phyloP scores from a whole-genome alignment of 1,140 invertebrate species.

The Berghia stephanieae region DNA sequence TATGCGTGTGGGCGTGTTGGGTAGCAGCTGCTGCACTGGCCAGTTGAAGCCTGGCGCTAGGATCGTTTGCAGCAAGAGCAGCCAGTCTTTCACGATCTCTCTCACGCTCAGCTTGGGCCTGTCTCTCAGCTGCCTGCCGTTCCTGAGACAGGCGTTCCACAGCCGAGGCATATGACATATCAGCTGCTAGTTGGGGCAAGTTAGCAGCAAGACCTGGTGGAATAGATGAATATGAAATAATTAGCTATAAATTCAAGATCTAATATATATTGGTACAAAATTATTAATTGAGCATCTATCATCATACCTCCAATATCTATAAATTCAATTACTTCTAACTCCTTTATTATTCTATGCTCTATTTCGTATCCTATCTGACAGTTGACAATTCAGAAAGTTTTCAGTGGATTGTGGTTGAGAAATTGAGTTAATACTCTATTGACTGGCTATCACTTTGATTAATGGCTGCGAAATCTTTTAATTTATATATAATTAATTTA shows the following conservation, averaged over 20 bases:
- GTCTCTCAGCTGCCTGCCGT: constrained; percentile 73
- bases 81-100: constrained; percentile 78
- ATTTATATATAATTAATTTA: neutral
- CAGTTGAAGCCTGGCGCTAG: constrained; percentile 67
- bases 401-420: too few species aligned
- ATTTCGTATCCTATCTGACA: too few species aligned
- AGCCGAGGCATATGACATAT: constrained; percentile 42
- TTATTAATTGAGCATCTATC: too few species aligned
- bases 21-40: constrained; percentile 67
- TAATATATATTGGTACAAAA: too few species aligned
- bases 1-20: constrained; percentile 84
- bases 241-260: too few species aligned
- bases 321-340: neutral
- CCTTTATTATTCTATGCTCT: too few species aligned
- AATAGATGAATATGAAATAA: neutral
- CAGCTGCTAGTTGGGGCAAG: constrained; percentile 38
- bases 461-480: too few species aligned
- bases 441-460: too few species aligned
- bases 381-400: too few species aligned
- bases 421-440: too few species aligned
- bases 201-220: constrained; percentile 29
- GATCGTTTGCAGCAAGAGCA: constrained; percentile 73
- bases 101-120: constrained; percentile 73
- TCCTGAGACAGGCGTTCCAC: constrained; percentile 66
- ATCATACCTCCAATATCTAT: neutral